Percentiles rank a stretch among this genome's conserved stretches.
Conservation (phyloP, 2,888 invertebrate species). For the Drosophila limbata region DNA sequence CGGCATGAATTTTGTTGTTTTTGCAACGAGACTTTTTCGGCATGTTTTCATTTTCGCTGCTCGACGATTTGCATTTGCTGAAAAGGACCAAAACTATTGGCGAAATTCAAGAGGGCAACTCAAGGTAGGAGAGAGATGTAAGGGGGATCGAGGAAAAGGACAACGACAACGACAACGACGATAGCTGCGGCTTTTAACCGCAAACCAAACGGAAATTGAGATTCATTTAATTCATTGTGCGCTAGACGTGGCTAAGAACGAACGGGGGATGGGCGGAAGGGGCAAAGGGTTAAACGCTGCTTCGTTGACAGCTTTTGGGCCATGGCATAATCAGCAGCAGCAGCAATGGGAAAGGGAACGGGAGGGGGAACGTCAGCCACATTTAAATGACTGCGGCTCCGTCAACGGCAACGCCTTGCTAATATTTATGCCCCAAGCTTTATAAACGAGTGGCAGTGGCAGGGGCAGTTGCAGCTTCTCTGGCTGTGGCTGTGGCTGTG, state of each 20-base stretch:
- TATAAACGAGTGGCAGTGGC: slow-evolving; percentile 58
- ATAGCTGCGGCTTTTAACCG: slow-evolving; percentile 78
- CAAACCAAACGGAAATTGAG: slow-evolving; percentile 82
- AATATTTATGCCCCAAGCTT: slow-evolving; percentile 69
- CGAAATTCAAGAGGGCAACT: not conserved
- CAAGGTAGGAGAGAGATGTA: not conserved
- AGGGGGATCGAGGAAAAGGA: not conserved
- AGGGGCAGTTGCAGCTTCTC: slow-evolving; percentile 29
- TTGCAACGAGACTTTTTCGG: slow-evolving; percentile 55
- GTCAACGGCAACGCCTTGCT: slow-evolving; percentile 73
- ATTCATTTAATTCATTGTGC: slow-evolving; percentile 81
- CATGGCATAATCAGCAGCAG: slow-evolving; percentile 53
- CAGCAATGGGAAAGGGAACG: slow-evolving; percentile 15
- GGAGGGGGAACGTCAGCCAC: slow-evolving; percentile 45
- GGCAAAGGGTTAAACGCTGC: slow-evolving; percentile 51
- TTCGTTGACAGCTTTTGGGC: slow-evolving; percentile 52
- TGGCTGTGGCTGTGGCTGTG: slow-evolving; percentile 2
- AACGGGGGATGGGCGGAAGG: slow-evolving; percentile 1
- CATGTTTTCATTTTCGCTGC: slow-evolving; percentile 72
- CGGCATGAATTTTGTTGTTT: slow-evolving; percentile 41
- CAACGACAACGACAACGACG: slow-evolving; percentile 22
- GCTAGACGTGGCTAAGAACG: slow-evolving; percentile 14
- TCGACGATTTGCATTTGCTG: slow-evolving; percentile 69
- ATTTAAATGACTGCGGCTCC: slow-evolving; percentile 72
- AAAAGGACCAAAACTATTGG: slow-evolving; percentile 12